A percentile compares a stretch with the other conserved stretches of the same genome.
These are phyloP conservation scores for Halcyon badia DNA, from an alignment of 2,797 vertebrate species.

Conservation along the genomic window DNA sequence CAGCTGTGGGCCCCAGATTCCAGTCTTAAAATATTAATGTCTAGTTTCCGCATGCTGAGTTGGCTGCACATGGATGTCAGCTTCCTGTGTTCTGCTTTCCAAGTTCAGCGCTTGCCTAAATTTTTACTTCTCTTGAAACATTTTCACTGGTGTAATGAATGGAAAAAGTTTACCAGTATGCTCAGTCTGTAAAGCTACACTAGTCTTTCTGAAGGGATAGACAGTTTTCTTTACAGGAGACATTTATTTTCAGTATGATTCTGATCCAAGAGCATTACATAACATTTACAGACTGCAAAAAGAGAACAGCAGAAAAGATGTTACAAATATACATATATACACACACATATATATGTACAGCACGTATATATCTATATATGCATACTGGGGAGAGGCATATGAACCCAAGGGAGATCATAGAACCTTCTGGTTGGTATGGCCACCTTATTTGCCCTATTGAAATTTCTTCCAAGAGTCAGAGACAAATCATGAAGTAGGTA, in stretches of 20 bases:
- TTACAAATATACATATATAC: neutral
- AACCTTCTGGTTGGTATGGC: neutral
- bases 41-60: conserved; percentile 30
- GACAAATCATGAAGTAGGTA: accelerated
- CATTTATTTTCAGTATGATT: neutral
- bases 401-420: neutral
- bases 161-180: conserved; percentile 38
- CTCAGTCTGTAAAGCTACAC: neutral
- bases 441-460: neutral
- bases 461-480: neutral
- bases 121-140: conserved; percentile 7
- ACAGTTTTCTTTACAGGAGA: conserved; percentile 22
- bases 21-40: conserved; percentile 39
- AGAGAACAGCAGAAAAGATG: neutral
- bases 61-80: conserved; percentile 39
- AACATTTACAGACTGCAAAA: neutral
- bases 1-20: conserved; percentile 37
- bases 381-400: neutral
- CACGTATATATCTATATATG: neutral
- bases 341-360: neutral
- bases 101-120: neutral
- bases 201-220: neutral
- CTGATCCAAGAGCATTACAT: neutral
- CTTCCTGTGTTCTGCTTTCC: conserved; percentile 46
- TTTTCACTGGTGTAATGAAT: neutral